These are phyloP conservation scores for Phylloscopus trochilus DNA, from an alignment of 2,113 vertebrate genomes.

Conservation along the genomic window DNA sequence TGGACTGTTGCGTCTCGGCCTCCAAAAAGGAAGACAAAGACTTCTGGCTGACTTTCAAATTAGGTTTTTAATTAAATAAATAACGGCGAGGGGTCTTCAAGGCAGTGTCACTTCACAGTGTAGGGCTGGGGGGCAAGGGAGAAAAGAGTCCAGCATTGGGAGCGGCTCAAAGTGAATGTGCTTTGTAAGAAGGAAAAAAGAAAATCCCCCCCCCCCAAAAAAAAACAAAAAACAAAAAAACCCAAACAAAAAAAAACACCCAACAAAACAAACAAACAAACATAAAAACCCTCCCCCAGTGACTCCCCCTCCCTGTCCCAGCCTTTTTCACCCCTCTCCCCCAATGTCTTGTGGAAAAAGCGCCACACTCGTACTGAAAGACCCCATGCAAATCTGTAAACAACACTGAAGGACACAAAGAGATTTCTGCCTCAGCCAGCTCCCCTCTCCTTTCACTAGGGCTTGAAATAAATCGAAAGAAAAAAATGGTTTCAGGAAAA, in stretches of 20 bases:
- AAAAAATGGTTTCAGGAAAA: slow-evolving; percentile 25
- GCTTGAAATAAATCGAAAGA: slow-evolving; percentile 34
- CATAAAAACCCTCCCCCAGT: neutral
- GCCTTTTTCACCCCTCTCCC: slow-evolving; percentile 24
- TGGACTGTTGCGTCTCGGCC: neutral
- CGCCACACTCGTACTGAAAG: neutral
- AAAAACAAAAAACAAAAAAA: neutral
- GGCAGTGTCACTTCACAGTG: slow-evolving; percentile 81
- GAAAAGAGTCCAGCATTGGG: neutral
- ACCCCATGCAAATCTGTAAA: slow-evolving; percentile 72
- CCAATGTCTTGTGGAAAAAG: neutral
- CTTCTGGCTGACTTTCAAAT: slow-evolving; percentile 40
- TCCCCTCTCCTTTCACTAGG: slow-evolving; percentile 1
- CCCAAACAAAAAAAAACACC: no score
- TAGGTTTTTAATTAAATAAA: slow-evolving; percentile 73
- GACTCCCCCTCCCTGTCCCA: neutral
- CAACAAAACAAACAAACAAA: neutral
- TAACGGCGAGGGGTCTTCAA: slow-evolving; percentile 63
- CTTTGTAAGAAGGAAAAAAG: slow-evolving; percentile 27
- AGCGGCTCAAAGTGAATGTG: slow-evolving; percentile 45
- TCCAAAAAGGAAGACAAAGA: neutral
- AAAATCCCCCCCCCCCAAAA: neutral
- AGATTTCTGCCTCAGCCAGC: slow-evolving; percentile 11
- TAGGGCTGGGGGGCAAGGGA: slow-evolving; percentile 26
- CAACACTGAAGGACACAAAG: slow-evolving; percentile 70